Percentiles rank a stretch among this genome's conserved stretches.
Evolutionary conservation across 1,140 invertebrate genomes (phyloP).

Genomic region (Drosophila littoralis): DNA sequence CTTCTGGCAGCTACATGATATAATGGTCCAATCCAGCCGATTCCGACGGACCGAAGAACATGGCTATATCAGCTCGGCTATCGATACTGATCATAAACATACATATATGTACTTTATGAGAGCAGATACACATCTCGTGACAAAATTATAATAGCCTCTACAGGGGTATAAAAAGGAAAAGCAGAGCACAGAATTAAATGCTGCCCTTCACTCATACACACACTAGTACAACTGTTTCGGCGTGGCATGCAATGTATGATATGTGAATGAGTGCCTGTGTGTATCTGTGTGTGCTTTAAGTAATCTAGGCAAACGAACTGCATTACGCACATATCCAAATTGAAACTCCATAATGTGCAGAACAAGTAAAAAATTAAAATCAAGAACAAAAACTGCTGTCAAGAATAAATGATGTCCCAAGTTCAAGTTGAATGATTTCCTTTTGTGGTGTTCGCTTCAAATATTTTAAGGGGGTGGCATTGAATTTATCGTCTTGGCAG

Average conservation of each 20-base stretch:
- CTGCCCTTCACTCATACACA: constrained; percentile 1
- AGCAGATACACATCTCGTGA: too few species aligned
- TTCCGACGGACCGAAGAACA: too few species aligned
- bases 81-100: too few species aligned
- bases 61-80: background rate
- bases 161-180: constrained; percentile 25
- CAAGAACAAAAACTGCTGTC: constrained; percentile 2
- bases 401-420: constrained; percentile 16
- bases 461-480: background rate
- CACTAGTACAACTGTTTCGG: constrained; percentile 33
- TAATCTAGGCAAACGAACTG: constrained; percentile 52
- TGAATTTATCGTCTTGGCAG: too few species aligned
- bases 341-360: constrained; percentile 40
- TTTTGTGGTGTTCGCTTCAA: background rate
- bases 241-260: constrained; percentile 49
- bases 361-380: too few species aligned
- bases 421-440: constrained; percentile 12
- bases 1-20: too few species aligned
- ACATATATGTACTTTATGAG: too few species aligned
- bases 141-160: too few species aligned
- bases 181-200: constrained; percentile 38
- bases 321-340: constrained; percentile 52
- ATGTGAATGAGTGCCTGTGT: background rate
- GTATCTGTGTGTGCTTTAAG: constrained; percentile 27
- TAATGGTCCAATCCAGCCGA: too few species aligned